A percentile compares a stretch with the other conserved stretches of the same genome.
Conservation (phyloP, 1,140 invertebrate species). For the Parasteatoda tepidariorum region DNA sequence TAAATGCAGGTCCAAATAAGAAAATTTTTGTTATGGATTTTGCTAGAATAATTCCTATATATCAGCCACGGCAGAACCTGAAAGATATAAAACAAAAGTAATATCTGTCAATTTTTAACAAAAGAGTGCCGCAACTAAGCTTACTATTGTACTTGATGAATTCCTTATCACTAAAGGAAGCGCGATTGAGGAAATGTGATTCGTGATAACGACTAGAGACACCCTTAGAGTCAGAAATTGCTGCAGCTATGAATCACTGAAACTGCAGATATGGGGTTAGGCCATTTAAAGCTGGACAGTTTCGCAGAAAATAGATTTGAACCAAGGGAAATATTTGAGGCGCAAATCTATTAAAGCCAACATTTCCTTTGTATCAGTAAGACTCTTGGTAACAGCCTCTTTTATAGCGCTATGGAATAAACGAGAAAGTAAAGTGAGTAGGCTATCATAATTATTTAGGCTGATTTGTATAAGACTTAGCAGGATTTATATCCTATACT, state of each 20-base stretch:
- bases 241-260: constrained; percentile 39
- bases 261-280: constrained; percentile 25
- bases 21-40: no score
- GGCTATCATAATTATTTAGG: background rate
- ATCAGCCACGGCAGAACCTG: no score
- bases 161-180: constrained; percentile 25
- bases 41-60: no score
- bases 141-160: constrained; percentile 1
- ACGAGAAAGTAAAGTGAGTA: background rate
- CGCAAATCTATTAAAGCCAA: constrained; percentile 26
- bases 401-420: constrained; percentile 5
- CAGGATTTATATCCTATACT: no score
- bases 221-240: constrained; percentile 40
- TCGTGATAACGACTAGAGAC: constrained; percentile 19
- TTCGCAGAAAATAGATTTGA: constrained; percentile 26
- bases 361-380: constrained; percentile 29
- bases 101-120: no score
- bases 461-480: no score
- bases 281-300: constrained; percentile 15
- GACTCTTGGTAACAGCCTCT: background rate
- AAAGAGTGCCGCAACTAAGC: no score
- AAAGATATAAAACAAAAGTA: no score
- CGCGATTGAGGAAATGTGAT: constrained; percentile 39
- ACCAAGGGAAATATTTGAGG: constrained; percentile 31
- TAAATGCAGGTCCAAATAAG: no score